Conservation (phyloP, 2,888 invertebrate species). For the Andricus curvator region DNA sequence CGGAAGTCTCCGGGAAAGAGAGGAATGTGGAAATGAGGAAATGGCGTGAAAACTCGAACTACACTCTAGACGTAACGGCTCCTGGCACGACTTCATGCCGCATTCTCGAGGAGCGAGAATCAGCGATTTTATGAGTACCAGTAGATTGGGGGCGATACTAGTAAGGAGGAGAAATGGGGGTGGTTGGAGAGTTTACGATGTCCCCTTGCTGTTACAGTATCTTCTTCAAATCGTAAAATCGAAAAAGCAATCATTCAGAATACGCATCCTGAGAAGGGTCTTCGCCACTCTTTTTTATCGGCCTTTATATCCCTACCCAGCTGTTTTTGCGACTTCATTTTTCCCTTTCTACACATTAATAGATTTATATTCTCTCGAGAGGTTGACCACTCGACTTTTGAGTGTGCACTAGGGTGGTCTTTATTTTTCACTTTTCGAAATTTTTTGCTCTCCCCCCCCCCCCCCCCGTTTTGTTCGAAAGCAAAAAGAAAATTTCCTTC, state of each 20-base stretch:
- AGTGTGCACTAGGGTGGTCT: no score
- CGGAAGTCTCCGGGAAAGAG: conserved; percentile 31
- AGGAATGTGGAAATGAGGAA: conserved; percentile 40
- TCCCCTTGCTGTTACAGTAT: conserved; percentile 38
- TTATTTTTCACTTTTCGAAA: no score
- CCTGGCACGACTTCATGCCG: conserved; percentile 47
- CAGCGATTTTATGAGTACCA: conserved; percentile 46
- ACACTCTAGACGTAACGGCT: conserved; percentile 41
- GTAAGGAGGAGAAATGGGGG: conserved; percentile 19
- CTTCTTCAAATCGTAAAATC: conserved; percentile 42
- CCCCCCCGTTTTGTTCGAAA: no score
- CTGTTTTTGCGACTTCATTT: not conserved
- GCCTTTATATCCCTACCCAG: not conserved
- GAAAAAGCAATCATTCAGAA: conserved; percentile 42
- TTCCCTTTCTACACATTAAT: not conserved
- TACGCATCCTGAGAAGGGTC: conserved; percentile 23
- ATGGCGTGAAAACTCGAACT: conserved; percentile 43
- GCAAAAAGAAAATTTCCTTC: no score
- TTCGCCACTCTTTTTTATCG: not conserved
- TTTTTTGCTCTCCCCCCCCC: no score
- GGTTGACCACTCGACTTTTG: no score
- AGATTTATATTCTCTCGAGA: no score
- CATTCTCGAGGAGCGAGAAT: conserved; percentile 45
- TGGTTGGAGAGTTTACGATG: conserved; percentile 43
- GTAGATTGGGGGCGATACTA: conserved; percentile 40